Percentiles rank a stretch among this genome's conserved stretches.
phyloP scores from a whole-genome alignment of 2,888 invertebrate species.

The Eupithecia inturbata region DNA sequence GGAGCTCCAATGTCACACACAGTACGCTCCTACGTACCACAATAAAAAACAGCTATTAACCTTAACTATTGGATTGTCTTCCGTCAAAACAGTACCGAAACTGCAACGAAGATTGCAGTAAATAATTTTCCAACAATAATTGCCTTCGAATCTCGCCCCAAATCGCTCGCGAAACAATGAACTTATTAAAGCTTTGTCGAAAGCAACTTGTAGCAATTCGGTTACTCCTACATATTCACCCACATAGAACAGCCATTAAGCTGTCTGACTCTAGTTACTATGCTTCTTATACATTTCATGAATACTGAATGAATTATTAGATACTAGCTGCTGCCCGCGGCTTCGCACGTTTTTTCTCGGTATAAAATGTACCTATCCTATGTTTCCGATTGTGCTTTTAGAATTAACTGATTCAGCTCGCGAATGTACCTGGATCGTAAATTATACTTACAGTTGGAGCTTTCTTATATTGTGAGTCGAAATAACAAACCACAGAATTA shows the following conservation, averaged over 20 bases:
- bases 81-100: not conserved
- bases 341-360: too few relatives aligned
- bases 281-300: conserved; percentile 57
- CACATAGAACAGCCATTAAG: conserved; percentile 50
- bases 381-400: too few relatives aligned
- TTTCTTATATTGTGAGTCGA: too few relatives aligned
- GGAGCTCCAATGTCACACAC: not conserved
- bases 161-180: conserved; percentile 34
- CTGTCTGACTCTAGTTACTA: conserved; percentile 55
- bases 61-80: too few relatives aligned
- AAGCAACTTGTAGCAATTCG: conserved; percentile 43
- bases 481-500: too few relatives aligned
- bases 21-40: too few relatives aligned
- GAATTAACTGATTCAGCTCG: too few relatives aligned
- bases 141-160: conserved; percentile 30
- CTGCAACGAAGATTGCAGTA: not conserved
- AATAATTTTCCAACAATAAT: conserved; percentile 16
- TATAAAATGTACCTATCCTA: too few relatives aligned
- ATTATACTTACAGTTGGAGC: too few relatives aligned
- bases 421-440: too few relatives aligned
- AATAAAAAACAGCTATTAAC: too few relatives aligned
- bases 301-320: conserved; percentile 48
- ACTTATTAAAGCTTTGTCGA: conserved; percentile 52
- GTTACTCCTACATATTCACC: conserved; percentile 65
- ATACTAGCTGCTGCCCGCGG: too few relatives aligned